Evolutionary conservation across 2,113 vertebrate genomes (phyloP), one percentile per base, ranked within the genome.

Genomic region (Psittacula cyanocephala): DNA sequence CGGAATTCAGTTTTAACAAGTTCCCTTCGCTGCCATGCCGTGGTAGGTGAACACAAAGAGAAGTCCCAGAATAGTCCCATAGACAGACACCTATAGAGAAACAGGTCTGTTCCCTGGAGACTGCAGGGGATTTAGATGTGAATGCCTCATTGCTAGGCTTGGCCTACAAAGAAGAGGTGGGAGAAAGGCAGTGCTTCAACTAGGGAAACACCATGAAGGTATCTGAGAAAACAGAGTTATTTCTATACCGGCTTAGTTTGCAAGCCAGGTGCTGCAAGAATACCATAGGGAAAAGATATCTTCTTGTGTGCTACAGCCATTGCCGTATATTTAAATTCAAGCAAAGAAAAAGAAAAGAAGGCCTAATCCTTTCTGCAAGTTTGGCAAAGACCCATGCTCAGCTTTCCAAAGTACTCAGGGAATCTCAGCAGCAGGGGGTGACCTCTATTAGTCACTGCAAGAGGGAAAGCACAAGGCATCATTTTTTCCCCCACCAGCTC

Each of bases 361-460:
- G 57, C 16, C 88, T 67, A 63, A 5, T 3, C 17, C 70, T 71
- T 67, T 63, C 69, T 78, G 39, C 33, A 81, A 72, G 15, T 78
- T 64, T 84, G 69, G 65, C 0, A 0, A 69, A 49, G n/a, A 57
- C 28, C 43, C 20, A 78, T 12, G 27, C 57, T 68, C 83, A 93
- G 43, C 70, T 77, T 71, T 76, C 69, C 13, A 0, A 85, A 90
- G 53, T 25, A 59, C 33, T 41, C 4, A 4, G 37, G 57, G 59
- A 89, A 93, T 70, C 64, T 79, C 7, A 0, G 77, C 64, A 93
- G 46, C 59, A 78, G 77, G 29, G 67, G 83, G 10, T 70, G 39
- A 91, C 72, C 76, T 88, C 57, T 79, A 27, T 74, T 81, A 93
- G 77, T 92, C 86, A 95, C 69, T 75, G 41, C 75, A 85, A 62